Conservation (phyloP, 2,113 vertebrate genomes). For the Plectropomus leopardus region DNA sequence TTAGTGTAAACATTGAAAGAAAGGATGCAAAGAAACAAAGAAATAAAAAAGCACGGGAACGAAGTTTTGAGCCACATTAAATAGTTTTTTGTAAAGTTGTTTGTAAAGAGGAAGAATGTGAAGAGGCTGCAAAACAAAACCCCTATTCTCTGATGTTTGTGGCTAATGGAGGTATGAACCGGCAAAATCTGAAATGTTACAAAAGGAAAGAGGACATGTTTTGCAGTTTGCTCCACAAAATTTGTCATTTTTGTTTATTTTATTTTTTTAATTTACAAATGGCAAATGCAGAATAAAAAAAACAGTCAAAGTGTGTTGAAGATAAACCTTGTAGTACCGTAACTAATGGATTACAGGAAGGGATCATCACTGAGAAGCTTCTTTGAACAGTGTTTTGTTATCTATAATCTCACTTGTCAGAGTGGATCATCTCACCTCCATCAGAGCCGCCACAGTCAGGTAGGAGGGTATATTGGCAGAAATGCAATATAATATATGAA, state of each 20-base stretch:
- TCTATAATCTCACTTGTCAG: not conserved
- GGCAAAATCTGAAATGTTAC: not conserved
- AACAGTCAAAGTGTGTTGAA: not conserved
- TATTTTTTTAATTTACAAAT: not conserved
- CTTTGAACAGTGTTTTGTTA: not conserved
- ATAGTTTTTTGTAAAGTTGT: too few relatives aligned
- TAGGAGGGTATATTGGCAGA: too few relatives aligned
- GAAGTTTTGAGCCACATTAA: too few relatives aligned
- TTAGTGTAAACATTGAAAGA: not conserved
- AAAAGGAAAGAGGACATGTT: not conserved
- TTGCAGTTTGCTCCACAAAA: not conserved
- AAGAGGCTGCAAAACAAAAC: not conserved
- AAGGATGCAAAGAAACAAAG: not conserved
- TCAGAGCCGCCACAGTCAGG: not conserved
- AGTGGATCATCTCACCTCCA: not conserved
- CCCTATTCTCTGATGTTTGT: not conserved
- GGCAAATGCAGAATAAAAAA: not conserved
- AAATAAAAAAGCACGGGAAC: not conserved
- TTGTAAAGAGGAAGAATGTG: not conserved
- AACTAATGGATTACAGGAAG: not conserved
- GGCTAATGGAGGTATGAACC: constrained; percentile 1
- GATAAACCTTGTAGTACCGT: not conserved
- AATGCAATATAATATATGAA: too few relatives aligned
- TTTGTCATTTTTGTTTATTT: too few relatives aligned
- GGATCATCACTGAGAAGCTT: not conserved